Base-by-base conservation (phyloP, 2,113 vertebrate genomes). In the Xerus inauris region DNA sequence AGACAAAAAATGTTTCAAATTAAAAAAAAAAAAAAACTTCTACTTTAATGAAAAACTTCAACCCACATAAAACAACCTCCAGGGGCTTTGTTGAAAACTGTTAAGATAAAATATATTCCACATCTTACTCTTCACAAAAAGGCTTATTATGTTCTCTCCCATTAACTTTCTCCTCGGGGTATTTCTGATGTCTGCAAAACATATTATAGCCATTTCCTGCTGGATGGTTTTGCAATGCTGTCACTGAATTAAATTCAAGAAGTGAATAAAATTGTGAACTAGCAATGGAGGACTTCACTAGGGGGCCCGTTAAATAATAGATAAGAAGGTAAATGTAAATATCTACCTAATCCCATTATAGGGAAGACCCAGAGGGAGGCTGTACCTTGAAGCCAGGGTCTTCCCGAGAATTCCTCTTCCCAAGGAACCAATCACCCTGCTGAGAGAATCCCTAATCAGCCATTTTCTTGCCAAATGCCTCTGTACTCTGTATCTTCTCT, bases 101-200 rank as follows among this genome's bases (percentile, higher is more conserved):
- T 96, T 98, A 89, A 97, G 96, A 98, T 97, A 98, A 98, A 98
- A 98, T 98, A 97, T 91, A 96, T 97, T 93, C 80, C 13, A 1
- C 97, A 95, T 97, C 96, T 98, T 72, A 57, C 95, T 98, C 93
- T 94, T 93, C 87, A 82, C 94, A 96, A 92, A 98, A 98, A 98
- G 91, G 89, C 96, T 98, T 98, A 97, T 98, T 97, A 96, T 98
- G 96, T 98, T 98, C 97, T 89, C 96, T 97, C 93, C 97, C 97
- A 98, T 98, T 98, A 98, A 98, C 92, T 97, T 81, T 79, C 76
- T 98, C 98, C 98, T 98, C 28, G 3, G 98, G 98, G 97, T 96
- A 97, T 98, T 98, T 98, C 89, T 75, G 94, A 67, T 95, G 98
- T 97, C 98, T 98, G 97, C 94, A 98, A 96, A 98, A 98, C 97